phyloP scores from a whole-genome alignment of 2,888 invertebrate species.

The Eupithecia dodoneata region DNA sequence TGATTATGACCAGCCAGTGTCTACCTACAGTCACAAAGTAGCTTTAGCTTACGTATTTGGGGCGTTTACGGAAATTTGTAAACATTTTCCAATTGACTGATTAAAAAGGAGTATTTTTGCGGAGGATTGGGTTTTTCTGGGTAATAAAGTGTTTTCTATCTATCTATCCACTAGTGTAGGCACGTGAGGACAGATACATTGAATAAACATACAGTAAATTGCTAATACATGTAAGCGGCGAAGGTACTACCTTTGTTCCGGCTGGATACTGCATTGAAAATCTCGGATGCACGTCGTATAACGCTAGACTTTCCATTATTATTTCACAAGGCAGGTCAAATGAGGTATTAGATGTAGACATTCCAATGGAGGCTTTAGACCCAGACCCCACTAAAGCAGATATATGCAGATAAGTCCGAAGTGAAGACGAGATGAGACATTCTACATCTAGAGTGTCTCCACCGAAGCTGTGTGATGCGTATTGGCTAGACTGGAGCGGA shows the following conservation, averaged over 20 bases:
- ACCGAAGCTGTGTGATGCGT: too few species aligned
- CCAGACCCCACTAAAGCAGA: too few species aligned
- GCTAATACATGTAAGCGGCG: neutral
- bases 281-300: neutral
- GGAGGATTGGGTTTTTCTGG: neutral
- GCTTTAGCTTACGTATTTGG: neutral
- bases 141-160: too few species aligned
- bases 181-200: conserved; percentile 1
- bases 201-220: conserved; percentile 3
- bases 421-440: too few species aligned
- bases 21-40: neutral
- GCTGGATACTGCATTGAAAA: neutral
- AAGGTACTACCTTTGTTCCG: neutral
- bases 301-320: neutral
- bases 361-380: neutral
- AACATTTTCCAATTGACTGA: neutral
- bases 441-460: too few species aligned
- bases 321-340: conserved; percentile 9
- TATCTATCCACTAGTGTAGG: neutral
- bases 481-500: too few species aligned
- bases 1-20: neutral
- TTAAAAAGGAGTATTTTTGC: neutral
- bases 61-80: neutral
- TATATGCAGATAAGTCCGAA: too few species aligned
- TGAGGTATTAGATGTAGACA: neutral